phyloP scores from a whole-genome alignment of 2,888 invertebrate genomes.

The Coleophora deauratella region DNA sequence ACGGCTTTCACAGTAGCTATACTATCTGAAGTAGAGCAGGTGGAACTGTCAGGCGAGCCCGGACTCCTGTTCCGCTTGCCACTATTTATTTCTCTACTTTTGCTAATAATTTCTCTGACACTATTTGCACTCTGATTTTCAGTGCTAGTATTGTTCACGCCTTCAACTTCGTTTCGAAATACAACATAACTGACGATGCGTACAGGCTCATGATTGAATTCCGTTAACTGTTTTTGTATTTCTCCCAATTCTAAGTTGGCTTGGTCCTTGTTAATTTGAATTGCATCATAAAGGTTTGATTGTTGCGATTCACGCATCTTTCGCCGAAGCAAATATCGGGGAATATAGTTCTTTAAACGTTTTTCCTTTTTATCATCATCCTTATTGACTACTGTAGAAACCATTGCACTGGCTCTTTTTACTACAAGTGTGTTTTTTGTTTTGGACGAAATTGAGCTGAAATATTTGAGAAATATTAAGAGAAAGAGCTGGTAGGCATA shows the following conservation, averaged over 20 bases:
- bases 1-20: conserved; percentile 44
- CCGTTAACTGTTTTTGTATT: conserved; percentile 32
- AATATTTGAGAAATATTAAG: conserved; percentile 15
- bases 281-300: conserved; percentile 16
- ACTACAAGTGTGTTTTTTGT: conserved; percentile 22
- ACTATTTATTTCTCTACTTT: conserved; percentile 17
- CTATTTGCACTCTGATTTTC: conserved; percentile 20
- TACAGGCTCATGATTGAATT: conserved; percentile 26
- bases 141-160: conserved; percentile 1
- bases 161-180: conserved; percentile 30
- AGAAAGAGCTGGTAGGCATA: not conserved
- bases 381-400: conserved; percentile 15
- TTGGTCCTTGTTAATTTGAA: conserved; percentile 18
- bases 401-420: conserved; percentile 23
- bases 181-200: conserved; percentile 35
- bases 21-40: conserved; percentile 52
- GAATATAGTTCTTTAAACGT: conserved; percentile 29
- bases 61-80: conserved; percentile 25
- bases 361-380: conserved; percentile 16
- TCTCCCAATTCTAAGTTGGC: conserved; percentile 24
- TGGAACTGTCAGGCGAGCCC: conserved; percentile 44
- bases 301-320: conserved; percentile 13
- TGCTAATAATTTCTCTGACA: conserved; percentile 17
- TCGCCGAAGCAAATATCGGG: conserved; percentile 30
- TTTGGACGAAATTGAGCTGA: conserved; percentile 29